Conservation (phyloP, 2,888 invertebrate genomes). For the Pristionchus maxplancki region DNA sequence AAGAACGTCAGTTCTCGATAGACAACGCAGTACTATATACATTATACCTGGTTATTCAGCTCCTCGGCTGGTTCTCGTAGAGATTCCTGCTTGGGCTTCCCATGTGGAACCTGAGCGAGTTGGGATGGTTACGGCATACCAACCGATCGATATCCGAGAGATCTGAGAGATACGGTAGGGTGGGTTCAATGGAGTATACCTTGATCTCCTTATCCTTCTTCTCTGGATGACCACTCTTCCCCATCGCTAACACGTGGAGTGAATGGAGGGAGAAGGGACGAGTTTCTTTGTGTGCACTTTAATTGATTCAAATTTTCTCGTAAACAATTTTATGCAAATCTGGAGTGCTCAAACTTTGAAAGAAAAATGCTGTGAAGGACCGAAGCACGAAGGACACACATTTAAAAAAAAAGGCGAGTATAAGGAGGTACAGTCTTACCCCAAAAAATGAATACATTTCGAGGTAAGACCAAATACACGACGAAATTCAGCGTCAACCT, state of each 20-base stretch:
- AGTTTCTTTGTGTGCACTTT: background rate
- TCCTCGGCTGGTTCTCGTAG: background rate
- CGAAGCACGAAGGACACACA: too few species aligned
- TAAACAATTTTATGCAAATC: background rate
- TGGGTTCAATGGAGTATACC: background rate
- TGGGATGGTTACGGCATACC: background rate
- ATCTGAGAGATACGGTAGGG: background rate
- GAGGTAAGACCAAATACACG: too few species aligned
- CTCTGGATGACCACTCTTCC: constrained; percentile 5
- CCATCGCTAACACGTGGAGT: background rate
- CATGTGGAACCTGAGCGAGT: constrained; percentile 9
- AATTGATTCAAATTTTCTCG: background rate
- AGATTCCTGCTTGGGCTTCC: constrained; percentile 49
- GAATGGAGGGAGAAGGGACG: background rate
- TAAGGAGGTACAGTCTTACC: too few species aligned
- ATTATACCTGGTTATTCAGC: constrained; percentile 1
- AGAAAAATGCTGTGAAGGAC: too few species aligned
- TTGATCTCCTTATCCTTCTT: constrained; percentile 27
- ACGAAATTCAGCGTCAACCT: too few species aligned
- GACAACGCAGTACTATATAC: background rate
- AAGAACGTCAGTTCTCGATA: background rate
- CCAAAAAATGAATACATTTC: too few species aligned
- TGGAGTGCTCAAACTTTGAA: background rate
- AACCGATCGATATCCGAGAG: background rate
- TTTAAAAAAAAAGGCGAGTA: too few species aligned